Conservation (phyloP, 2,113 vertebrate genomes). For the Phalacrocorax aristotelis region DNA sequence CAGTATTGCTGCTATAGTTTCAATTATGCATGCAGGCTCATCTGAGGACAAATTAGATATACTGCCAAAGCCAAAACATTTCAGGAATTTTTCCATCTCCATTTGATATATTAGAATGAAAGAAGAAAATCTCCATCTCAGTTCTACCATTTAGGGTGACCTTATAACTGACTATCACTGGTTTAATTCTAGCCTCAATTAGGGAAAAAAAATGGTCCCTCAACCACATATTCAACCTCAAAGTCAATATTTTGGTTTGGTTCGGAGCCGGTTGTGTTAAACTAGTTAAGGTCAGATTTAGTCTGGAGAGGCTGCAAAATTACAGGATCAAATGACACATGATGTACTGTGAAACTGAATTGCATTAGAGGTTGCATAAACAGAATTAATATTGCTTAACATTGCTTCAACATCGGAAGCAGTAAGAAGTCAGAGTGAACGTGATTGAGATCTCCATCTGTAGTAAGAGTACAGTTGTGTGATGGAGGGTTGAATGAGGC, state of each 20-base stretch:
- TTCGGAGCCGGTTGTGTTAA: slow-evolving; percentile 4
- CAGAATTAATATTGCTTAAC: background rate
- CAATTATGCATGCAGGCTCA: background rate
- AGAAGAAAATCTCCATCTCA: background rate
- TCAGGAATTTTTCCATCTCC: slow-evolving; percentile 39
- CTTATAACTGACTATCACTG: background rate
- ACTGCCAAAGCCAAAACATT: slow-evolving; percentile 47
- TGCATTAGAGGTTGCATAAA: background rate
- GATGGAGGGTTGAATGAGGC: background rate
- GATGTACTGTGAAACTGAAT: background rate
- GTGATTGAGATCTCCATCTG: background rate
- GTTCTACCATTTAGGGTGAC: background rate
- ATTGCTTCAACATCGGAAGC: background rate
- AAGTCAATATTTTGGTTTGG: slow-evolving; percentile 38
- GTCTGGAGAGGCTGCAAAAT: slow-evolving; percentile 23
- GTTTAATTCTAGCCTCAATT: slow-evolving; percentile 4
- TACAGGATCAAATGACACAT: background rate
- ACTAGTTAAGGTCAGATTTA: slow-evolving; percentile 23
- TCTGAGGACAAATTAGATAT: slow-evolving; percentile 21
- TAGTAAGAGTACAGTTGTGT: background rate
- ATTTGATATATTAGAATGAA: background rate
- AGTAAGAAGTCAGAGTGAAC: background rate
- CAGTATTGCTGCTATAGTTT: background rate
- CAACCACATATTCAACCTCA: background rate
- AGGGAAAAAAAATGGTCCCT: background rate